Evolutionary conservation across 2,888 invertebrate genomes (phyloP).

Genomic region (Tetragnatha montana): DNA sequence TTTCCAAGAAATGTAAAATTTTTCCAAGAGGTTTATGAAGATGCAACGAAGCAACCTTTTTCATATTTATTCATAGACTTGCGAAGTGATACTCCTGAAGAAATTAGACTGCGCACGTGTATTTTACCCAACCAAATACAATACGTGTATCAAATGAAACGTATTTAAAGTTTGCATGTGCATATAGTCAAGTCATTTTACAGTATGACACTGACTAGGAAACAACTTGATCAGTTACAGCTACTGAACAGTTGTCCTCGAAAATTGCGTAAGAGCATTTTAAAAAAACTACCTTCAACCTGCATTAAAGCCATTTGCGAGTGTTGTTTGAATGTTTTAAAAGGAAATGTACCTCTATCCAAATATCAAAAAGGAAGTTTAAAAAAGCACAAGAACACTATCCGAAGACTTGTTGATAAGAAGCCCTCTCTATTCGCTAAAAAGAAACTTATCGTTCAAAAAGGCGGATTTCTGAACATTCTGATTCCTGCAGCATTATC

Average conservation of each 20-base stretch:
- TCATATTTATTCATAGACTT: conserved; percentile 52
- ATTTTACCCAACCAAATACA: conserved; percentile 25
- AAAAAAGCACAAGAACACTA: too few species aligned
- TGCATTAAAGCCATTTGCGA: conserved; percentile 41
- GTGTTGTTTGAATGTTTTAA: conserved; percentile 29
- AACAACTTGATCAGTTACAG: background rate
- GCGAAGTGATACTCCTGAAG: too few species aligned
- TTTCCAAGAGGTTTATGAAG: conserved; percentile 25
- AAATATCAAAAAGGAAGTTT: conserved; percentile 21
- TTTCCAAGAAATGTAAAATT: too few species aligned
- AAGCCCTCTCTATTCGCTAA: too few species aligned
- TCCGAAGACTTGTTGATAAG: too few species aligned
- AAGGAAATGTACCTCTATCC: conserved; percentile 40
- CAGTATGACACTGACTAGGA: background rate
- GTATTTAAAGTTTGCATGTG: background rate
- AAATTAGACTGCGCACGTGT: conserved; percentile 17
- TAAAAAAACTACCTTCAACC: conserved; percentile 4
- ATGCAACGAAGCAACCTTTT: conserved; percentile 34
- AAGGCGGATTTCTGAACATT: too few species aligned
- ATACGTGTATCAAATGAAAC: conserved; percentile 31
- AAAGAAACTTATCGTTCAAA: too few species aligned
- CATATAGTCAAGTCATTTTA: background rate
- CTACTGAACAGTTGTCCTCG: too few species aligned
- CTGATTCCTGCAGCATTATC: too few species aligned
- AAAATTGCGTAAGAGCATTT: background rate